Base-by-base conservation (phyloP, 2,888 invertebrate genomes). In the Odontomyia ornata region DNA sequence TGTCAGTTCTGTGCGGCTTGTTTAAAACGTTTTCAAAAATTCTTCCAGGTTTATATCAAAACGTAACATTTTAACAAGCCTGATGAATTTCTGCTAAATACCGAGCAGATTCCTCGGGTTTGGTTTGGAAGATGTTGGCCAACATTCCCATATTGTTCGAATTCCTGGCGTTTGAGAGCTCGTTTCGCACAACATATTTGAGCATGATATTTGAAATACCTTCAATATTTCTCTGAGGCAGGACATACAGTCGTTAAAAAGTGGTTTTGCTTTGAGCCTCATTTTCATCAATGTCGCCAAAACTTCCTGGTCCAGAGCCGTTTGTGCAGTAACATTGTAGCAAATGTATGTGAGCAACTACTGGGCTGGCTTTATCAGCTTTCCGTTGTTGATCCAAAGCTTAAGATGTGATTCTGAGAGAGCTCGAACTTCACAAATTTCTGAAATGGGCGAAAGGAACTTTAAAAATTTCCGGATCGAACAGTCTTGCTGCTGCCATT, bases 61-160 rank as follows among this genome's bases (percentile, higher is more conserved):
- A 79, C 95, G 87, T 0, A 97, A 88, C 71, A 94, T 93, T 18
- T 97, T 91, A 71, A 96, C 94, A 79, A 96, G 93, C 88, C 89
- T 95, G 89, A 82, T 90, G 95, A 23, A 95, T 95, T 84, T 95
- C 94, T 0, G 95, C 95, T 83, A 96, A 90, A 80, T 94, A 91
- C 73, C 91, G 91, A 0, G 97, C 94, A 69, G 97, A 93, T 60
- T 91, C 89, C 80, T 95, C 94, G 2, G 95, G 93, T 78, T 93
- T 91, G 27, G 93, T 92, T 86, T 95, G 94, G 84, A 98, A 95
- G 87, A 98, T 93, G 11, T 95, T 94, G 1, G 93, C 93, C 18
- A 98, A 89, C 86, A 98, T 93, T 13, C 95, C 92, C 93, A 98
- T 95, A 87, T 98, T 98, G 88, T 97, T 98, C 0, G 96, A 95